Percentiles rank a stretch among this genome's conserved stretches.
phyloP scores from a whole-genome alignment of 2,113 vertebrate genomes.

The Isichthys henryi region DNA sequence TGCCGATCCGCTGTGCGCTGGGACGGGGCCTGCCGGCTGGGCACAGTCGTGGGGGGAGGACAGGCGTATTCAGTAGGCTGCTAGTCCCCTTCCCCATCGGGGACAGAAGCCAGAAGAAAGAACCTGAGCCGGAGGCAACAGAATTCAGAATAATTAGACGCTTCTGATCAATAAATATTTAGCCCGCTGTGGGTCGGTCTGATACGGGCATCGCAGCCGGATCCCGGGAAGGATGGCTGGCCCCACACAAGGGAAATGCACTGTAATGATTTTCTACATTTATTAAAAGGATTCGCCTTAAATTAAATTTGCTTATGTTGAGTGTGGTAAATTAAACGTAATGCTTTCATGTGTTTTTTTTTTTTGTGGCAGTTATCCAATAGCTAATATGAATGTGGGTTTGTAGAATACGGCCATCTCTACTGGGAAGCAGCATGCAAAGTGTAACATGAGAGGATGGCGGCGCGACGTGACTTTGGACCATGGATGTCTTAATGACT shows the following conservation, averaged over 20 bases:
- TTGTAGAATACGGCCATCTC: background rate
- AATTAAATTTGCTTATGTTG: slow-evolving; percentile 24
- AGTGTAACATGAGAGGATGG: background rate
- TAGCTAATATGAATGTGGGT: background rate
- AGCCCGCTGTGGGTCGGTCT: slow-evolving; percentile 8
- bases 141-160: slow-evolving; percentile 64
- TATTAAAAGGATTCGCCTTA: slow-evolving; percentile 34
- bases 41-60: slow-evolving; percentile 49
- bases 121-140: slow-evolving; percentile 64
- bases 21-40: slow-evolving; percentile 42
- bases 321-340: slow-evolving; percentile 25
- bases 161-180: slow-evolving; percentile 68
- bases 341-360: slow-evolving; percentile 16
- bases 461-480: background rate
- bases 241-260: slow-evolving; percentile 25
- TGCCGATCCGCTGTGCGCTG: slow-evolving; percentile 39
- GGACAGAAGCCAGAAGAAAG: slow-evolving; percentile 54
- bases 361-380: slow-evolving; percentile 17
- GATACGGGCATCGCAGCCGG: background rate
- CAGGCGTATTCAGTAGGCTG: slow-evolving; percentile 62
- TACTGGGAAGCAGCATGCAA: background rate
- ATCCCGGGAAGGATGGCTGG: background rate
- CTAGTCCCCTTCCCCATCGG: slow-evolving; percentile 52
- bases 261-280: slow-evolving; percentile 34
- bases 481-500: background rate